Base-by-base conservation (phyloP, 2,888 invertebrate species). In the Agonopterix heracliana region DNA sequence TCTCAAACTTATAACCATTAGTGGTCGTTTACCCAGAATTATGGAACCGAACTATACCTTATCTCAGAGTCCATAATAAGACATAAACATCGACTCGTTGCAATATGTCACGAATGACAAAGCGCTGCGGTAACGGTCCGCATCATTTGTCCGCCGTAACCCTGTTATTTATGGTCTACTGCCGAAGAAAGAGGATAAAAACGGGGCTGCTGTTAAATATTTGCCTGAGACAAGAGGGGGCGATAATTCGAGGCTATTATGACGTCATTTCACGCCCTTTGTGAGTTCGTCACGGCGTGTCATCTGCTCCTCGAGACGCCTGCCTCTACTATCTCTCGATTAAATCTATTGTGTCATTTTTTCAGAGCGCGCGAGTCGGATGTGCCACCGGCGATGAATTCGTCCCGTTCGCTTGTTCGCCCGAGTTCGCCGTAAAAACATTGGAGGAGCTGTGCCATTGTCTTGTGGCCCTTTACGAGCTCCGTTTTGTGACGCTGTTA, bases 251-350 rank as follows among this genome's bases (percentile, higher is more conserved):
- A 84, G 74, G 81, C 82, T 85, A 88, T 88, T 87, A 88, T 87
- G 88, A 87, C 87, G 87, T 88, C 86, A 87, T 78, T 87, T 87
- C 83, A 83, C 87, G 86, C 86, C 86, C 75, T 86, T 88, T 88
- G 87, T 88, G 77, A 73, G 81, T 74, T 78, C 86, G 84, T 88
- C 86, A 86, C 81, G 73, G 69, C 84, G 80, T 87, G 88, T 88
- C 88, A 88, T 87, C 87, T 87, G 88, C 86, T 85, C 69, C 80
- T 84, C 76, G 81, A 87, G 88, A 86, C 87, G 88, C 86, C 82
- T 85, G 82, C 80, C 78, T 71, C 73, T 52, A 74, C 87, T 86
- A 86, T 87, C 85, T 83, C 79, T 76, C 86, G 86, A 85, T 87
- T 85, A 82, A 77, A 87, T 86, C 87, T 86, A 82, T 86, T 86